A percentile compares a stretch with the other conserved stretches of the same genome.
These are phyloP conservation scores for Cephonodes hylas DNA, from an alignment of 2,888 invertebrate species.

Conservation along the genomic window DNA sequence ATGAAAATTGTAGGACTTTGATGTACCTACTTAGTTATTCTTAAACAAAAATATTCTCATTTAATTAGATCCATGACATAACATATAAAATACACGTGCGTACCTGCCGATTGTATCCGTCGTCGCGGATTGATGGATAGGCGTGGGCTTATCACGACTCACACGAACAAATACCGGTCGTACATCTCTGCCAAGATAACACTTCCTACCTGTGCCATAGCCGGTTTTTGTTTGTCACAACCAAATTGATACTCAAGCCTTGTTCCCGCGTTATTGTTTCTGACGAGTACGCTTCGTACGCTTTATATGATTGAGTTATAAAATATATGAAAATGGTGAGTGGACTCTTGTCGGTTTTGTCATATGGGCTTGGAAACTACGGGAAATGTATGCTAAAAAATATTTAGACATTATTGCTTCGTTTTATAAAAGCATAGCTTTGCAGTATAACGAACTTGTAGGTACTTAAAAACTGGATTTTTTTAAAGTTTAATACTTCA, in stretches of 20 bases:
- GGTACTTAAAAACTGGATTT: too few species aligned
- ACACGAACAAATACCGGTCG: slow-evolving; percentile 69
- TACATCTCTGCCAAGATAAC: slow-evolving; percentile 77
- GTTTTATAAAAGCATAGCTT: too few species aligned
- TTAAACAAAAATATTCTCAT: too few species aligned
- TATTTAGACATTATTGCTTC: too few species aligned
- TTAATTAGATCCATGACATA: background rate
- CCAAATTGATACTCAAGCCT: slow-evolving; percentile 62
- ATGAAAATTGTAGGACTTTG: too few species aligned
- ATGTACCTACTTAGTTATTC: too few species aligned
- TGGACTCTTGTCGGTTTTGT: too few species aligned
- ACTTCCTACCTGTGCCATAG: slow-evolving; percentile 56
- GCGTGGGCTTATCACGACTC: slow-evolving; percentile 28
- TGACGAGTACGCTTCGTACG: background rate
- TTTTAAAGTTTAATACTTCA: too few species aligned
- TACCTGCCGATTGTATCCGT: slow-evolving; percentile 47
- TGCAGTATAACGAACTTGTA: too few species aligned
- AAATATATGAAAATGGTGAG: background rate
- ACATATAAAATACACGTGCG: slow-evolving; percentile 36
- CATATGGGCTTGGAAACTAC: too few species aligned
- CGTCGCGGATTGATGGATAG: slow-evolving; percentile 64
- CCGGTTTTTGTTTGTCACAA: slow-evolving; percentile 70
- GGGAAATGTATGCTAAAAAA: too few species aligned
- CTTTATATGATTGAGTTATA: background rate
- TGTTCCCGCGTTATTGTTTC: background rate